A percentile compares a stretch with the other conserved stretches of the same genome.
Conservation (phyloP, 1,140 invertebrate species). For the Aphelenchoides besseyi region DNA sequence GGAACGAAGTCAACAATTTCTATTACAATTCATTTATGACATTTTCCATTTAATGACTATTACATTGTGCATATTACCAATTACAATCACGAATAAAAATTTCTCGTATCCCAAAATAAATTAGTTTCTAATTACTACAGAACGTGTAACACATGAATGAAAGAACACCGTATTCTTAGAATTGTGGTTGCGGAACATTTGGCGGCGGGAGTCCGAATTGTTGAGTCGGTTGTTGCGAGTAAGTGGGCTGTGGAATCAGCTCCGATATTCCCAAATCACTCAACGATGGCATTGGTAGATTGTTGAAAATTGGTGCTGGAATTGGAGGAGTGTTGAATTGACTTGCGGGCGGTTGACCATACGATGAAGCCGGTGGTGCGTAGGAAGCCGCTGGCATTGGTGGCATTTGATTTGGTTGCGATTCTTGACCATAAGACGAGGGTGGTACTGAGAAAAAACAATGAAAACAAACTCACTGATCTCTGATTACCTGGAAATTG, state of each 20-base stretch:
- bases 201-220: too few species aligned
- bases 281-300: constrained; percentile 51
- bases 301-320: background rate
- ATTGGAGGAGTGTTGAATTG: background rate
- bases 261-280: constrained; percentile 53
- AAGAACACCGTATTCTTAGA: too few species aligned
- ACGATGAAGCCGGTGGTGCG: constrained; percentile 9
- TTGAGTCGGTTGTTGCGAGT: constrained; percentile 1
- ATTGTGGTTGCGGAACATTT: too few species aligned
- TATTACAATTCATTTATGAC: too few species aligned
- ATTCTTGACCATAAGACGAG: too few species aligned
- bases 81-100: background rate
- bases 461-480: too few species aligned
- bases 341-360: background rate
- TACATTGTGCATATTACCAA: background rate
- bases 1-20: too few species aligned
- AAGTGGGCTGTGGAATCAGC: constrained; percentile 52
- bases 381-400: constrained; percentile 22
- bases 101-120: background rate
- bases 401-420: constrained; percentile 3
- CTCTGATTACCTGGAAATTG: too few species aligned
- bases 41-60: background rate
- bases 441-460: too few species aligned
- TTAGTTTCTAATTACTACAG: too few species aligned
- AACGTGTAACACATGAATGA: too few species aligned